These are phyloP conservation scores for Grallaria varia DNA, from an alignment of 2,113 vertebrate species.

Conservation along the genomic window DNA sequence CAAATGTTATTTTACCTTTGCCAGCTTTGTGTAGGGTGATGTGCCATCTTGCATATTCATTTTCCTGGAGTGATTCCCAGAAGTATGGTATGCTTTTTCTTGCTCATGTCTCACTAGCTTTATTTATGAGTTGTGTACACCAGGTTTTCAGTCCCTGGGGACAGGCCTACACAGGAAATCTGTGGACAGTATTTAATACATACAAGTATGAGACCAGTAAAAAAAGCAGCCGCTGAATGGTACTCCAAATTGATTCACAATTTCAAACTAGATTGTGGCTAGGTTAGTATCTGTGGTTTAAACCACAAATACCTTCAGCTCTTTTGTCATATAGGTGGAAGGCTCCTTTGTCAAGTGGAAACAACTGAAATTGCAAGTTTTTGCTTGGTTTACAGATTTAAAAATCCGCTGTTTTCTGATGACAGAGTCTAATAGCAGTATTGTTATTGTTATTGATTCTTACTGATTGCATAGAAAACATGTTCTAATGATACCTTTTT, in stretches of 20 bases:
- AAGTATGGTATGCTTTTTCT: slow-evolving; percentile 43
- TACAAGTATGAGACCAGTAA: neutral
- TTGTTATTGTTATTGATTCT: neutral
- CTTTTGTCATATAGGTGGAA: neutral
- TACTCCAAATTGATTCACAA: neutral
- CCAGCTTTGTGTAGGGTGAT: slow-evolving; percentile 52
- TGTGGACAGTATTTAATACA: neutral
- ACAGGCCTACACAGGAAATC: neutral
- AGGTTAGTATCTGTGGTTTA: neutral
- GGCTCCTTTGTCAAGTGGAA: neutral
- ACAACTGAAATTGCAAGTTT: neutral
- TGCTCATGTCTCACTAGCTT: slow-evolving; percentile 33
- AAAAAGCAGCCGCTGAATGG: neutral
- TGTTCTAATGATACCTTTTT: neutral
- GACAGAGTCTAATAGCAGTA: neutral
- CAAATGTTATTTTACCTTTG: slow-evolving; percentile 52
- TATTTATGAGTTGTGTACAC: slow-evolving; percentile 46
- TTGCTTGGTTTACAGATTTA: neutral
- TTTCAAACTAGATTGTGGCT: neutral
- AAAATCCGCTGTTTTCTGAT: neutral
- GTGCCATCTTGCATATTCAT: slow-evolving; percentile 62
- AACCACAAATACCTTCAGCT: neutral
- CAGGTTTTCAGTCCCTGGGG: slow-evolving; percentile 11
- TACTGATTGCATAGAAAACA: neutral
- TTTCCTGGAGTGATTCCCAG: slow-evolving; percentile 61